Evolutionary conservation across 2,888 invertebrate species (phyloP), one percentile per base, ranked within the genome.

Genomic region (Dusona sp.): DNA sequence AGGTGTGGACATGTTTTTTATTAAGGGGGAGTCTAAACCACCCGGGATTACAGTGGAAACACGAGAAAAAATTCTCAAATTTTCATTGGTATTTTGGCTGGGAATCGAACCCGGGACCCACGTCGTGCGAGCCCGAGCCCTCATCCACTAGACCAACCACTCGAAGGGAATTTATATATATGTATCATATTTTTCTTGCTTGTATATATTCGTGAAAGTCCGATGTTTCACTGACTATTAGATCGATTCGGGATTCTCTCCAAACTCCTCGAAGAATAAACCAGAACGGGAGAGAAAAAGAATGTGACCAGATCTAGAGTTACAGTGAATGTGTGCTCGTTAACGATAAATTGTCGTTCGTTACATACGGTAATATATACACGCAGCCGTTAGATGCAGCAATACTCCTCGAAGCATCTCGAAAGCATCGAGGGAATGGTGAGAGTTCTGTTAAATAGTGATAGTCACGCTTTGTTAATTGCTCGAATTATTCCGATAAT

Each of bases 321-420:
- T 77, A 36, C 64, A 25, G 38, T n/a, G 70, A 36, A 45, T 68
- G 61, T 42, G 61, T 38, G 72, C 72, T 83, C 83, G 65, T 83
- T 83, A 78, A 78, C 54, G 65, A 78, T 83, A 77, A 78, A 72
- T 83, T 78, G 78, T 72, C 48, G 25, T 65, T 72, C 42, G 19
- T 16, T 70, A 77, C 64, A 45, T n/a, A 19, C 38, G 3, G n/a
- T 38, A n/a, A 67, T 67, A 9, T 38, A 65, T n/a, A 22, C 54
- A n/a, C n/a, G n/a, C n/a, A n/a, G 54, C 22, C 22, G 22, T 25
- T 57, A 8, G 54, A 54, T 54, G 54, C 54, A 22, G 19, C 16
- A 16, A 29, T 6, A 48, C 42, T 48, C 68, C 36, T 70, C 75
- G 61, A 29, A 29, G 22, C n/a, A 25, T 77, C 33, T 77, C 70